Evolutionary conservation across 2,113 vertebrate genomes (phyloP).

Genomic region (Sardina pilchardus): DNA sequence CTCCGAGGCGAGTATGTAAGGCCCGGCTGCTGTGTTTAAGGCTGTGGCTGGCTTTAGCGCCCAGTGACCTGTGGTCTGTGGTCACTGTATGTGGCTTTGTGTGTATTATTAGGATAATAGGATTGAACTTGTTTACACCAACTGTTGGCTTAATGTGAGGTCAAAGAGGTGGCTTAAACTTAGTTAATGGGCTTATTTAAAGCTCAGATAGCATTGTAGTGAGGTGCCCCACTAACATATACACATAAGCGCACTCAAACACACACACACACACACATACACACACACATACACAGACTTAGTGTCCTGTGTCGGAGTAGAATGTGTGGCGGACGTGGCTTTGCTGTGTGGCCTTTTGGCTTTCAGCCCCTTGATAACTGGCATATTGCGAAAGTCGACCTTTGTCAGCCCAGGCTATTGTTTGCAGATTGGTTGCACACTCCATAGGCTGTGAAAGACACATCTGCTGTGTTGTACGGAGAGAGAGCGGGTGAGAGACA

Average conservation of each 20-base stretch:
- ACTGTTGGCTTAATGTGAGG: constrained; percentile 58
- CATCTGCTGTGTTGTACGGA: constrained; percentile 70
- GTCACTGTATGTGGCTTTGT: constrained; percentile 39
- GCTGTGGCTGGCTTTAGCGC: constrained; percentile 40
- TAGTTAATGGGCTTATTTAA: constrained; percentile 56
- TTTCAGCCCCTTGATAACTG: constrained; percentile 54
- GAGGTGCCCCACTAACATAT: constrained; percentile 3
- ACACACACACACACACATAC: constrained; percentile 34
- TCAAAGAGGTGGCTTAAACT: constrained; percentile 60
- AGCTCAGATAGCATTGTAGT: constrained; percentile 48
- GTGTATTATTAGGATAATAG: constrained; percentile 62
- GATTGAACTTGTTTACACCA: constrained; percentile 63
- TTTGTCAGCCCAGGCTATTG: constrained; percentile 76
- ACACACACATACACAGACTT: constrained; percentile 22
- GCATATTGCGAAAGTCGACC: constrained; percentile 64
- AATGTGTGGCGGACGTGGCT: constrained; percentile 41
- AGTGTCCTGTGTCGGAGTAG: constrained; percentile 25
- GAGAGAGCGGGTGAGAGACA: constrained; percentile 41
- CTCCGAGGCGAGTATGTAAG: constrained; percentile 45
- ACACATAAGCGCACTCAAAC: background rate
- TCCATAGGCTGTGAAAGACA: constrained; percentile 74
- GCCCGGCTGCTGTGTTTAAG: constrained; percentile 52
- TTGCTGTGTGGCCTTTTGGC: constrained; percentile 32
- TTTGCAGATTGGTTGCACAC: constrained; percentile 74
- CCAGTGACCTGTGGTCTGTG: constrained; percentile 24